Conservation (phyloP, 35 echinoderm and acorn worm species). For the Ophioderma brevispina region DNA sequence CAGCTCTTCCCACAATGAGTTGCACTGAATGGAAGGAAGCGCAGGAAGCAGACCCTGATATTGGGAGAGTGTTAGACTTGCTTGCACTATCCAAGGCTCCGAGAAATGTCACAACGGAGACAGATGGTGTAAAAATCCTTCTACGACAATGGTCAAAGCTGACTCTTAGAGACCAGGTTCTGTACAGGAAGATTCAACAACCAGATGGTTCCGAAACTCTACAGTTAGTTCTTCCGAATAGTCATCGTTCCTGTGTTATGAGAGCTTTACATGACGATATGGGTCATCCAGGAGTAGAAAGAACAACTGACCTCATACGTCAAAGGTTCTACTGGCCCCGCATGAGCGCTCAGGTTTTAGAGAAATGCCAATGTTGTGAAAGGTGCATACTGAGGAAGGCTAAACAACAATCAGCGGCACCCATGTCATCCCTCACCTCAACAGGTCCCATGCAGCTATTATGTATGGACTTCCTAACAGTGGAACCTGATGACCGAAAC, state of each 20-base stretch:
- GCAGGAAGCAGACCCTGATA: constrained; percentile 10
- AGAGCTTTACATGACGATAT: constrained; percentile 40
- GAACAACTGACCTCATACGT: constrained; percentile 32
- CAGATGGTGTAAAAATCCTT: background rate
- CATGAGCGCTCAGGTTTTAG: constrained; percentile 33
- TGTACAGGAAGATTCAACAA: constrained; percentile 11
- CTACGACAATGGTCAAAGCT: constrained; percentile 23
- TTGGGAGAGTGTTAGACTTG: background rate
- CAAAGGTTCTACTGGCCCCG: constrained; percentile 51
- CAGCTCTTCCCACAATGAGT: background rate
- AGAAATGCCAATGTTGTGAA: constrained; percentile 18
- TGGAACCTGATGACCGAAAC: constrained; percentile 7
- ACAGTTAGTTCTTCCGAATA: constrained; percentile 56
- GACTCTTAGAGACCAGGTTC: background rate
- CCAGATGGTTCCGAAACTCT: background rate
- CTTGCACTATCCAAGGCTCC: background rate
- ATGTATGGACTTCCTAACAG: constrained; percentile 51
- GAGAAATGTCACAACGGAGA: background rate
- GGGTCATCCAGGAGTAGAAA: constrained; percentile 55
- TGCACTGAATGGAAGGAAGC: background rate
- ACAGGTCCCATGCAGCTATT: constrained; percentile 45
- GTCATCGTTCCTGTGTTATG: background rate
- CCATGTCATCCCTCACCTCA: constrained; percentile 39
- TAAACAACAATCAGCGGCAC: background rate
- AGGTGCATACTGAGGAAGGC: constrained; percentile 35